Evolutionary conservation across 2,113 vertebrate species (phyloP), one percentile per base, ranked within the genome.

Genomic region (Silurus meridionalis): DNA sequence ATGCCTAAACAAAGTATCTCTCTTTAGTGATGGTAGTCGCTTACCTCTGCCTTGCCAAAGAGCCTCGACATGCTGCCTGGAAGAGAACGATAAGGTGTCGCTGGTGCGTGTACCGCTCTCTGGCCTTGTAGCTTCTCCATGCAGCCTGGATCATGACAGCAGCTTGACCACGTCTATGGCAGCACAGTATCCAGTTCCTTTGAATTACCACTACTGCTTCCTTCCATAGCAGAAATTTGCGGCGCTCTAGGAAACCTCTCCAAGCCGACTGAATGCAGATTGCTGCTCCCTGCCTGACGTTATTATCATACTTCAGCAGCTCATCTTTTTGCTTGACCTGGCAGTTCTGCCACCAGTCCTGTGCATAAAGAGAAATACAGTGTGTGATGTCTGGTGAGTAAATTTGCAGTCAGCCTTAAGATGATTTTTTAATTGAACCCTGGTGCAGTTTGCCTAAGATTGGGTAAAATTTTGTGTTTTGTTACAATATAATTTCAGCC

Each of bases 311-410:
- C 0, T 88, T 90, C 57, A 91, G 66, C 3, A 86, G 91, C 60
- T 90, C 28, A 0, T 90, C 90, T 74, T 83, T 91, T 25, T 94
- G 95, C 64, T 86, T 93, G 74, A 90, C 88, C 88, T 85, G 93
- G 85, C 94, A 94, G 82, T 86, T 91, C 52, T 95, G 95, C 98
- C 98, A 99, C 92, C 92, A 97, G 92, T 92, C 94, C 98, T 99
- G 92, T 75, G 86, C 75, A 80, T 78, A 3, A 75, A 17, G 58
- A 48, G 50, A 25, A 83, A 57, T 15, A 77, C 15, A 74, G 66
- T 23, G 28, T 9, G 13, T 52, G 69, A 77, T 17, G 25, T 63
- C 25, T 58, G 48, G 14, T 63, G 69, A 66, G 58, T 55, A 74
- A 19, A 66, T 25, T 9, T 6, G 28, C 21, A 60, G 77, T 21